A percentile compares a stretch with the other conserved stretches of the same genome.
Conservation (phyloP, 1,140 invertebrate species). For the Papilio polytes region DNA sequence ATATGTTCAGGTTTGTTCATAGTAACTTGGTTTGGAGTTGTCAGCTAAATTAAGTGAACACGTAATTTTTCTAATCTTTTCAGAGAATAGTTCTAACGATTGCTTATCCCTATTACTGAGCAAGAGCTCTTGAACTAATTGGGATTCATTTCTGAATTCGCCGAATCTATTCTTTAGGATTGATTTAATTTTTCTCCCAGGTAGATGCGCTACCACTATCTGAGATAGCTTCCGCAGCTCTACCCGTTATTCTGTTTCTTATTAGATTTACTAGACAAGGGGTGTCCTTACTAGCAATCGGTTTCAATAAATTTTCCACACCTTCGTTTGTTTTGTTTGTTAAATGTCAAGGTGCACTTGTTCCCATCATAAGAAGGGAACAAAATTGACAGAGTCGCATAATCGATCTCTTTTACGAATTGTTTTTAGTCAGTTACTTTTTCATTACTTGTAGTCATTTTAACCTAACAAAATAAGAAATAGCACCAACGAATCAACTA, state of each 20-base stretch:
- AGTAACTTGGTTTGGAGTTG: too few relatives aligned
- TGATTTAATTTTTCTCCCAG: conserved; percentile 43
- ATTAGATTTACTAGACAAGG: conserved; percentile 42
- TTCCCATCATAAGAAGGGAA: conserved; percentile 40
- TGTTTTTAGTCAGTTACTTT: too few relatives aligned
- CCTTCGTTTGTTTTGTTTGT: conserved; percentile 45
- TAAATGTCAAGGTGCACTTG: conserved; percentile 35
- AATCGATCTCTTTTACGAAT: background rate
- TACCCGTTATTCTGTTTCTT: conserved; percentile 46
- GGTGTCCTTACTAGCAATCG: conserved; percentile 40
- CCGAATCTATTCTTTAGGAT: conserved; percentile 36
- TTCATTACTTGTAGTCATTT: too few relatives aligned
- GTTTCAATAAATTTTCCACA: conserved; percentile 45
- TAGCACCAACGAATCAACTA: too few relatives aligned
- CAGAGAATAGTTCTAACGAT: conserved; percentile 38
- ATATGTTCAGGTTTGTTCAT: too few relatives aligned
- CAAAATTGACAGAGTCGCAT: background rate
- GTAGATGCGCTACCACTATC: conserved; percentile 33
- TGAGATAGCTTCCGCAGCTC: conserved; percentile 46
- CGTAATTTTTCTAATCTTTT: conserved; percentile 11
- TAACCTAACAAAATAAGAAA: too few relatives aligned
- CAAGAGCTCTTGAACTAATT: conserved; percentile 35
- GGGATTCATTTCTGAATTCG: conserved; percentile 34
- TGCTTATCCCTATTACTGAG: conserved; percentile 6
- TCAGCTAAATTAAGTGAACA: too few relatives aligned